These are phyloP conservation scores for Albula goreensis DNA, from an alignment of 2,113 vertebrate species.

Conservation along the genomic window DNA sequence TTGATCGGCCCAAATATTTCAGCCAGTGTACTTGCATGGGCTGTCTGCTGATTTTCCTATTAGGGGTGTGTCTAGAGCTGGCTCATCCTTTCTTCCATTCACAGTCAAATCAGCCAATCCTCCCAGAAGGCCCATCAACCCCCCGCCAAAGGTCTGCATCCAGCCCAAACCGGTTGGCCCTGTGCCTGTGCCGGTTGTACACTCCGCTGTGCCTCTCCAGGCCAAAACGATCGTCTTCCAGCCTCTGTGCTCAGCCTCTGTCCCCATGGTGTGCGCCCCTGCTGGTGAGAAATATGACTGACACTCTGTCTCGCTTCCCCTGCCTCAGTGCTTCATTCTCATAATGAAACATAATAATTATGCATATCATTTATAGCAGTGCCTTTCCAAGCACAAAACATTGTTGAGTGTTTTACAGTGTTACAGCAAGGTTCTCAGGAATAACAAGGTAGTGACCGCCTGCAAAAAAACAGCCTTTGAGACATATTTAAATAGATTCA, in stretches of 20 bases:
- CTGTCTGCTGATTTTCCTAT: not conserved
- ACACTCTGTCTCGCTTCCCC: no score
- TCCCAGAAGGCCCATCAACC: constrained; percentile 74
- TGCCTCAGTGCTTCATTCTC: not conserved
- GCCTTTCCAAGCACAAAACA: not conserved
- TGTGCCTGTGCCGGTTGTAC: constrained; percentile 71
- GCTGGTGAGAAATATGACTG: constrained; percentile 70
- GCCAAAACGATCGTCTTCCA: constrained; percentile 92
- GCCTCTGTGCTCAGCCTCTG: constrained; percentile 73
- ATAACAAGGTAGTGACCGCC: not conserved
- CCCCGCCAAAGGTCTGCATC: constrained; percentile 79
- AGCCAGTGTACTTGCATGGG: not conserved
- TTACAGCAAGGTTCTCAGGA: not conserved
- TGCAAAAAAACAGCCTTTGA: not conserved
- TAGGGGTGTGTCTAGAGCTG: not conserved
- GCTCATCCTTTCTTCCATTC: constrained; percentile 12
- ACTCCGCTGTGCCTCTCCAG: constrained; percentile 67
- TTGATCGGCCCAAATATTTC: no score
- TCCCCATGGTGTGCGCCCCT: constrained; percentile 78
- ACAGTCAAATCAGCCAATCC: constrained; percentile 68
- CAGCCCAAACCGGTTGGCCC: constrained; percentile 86
- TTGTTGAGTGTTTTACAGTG: not conserved
- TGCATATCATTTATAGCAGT: not conserved
- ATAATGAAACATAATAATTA: not conserved
- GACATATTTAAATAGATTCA: not conserved